A percentile compares a stretch with the other conserved stretches of the same genome.
These are phyloP conservation scores for Notarius lentiginosus DNA, from an alignment of 2,113 vertebrate species.

Conservation along the genomic window DNA sequence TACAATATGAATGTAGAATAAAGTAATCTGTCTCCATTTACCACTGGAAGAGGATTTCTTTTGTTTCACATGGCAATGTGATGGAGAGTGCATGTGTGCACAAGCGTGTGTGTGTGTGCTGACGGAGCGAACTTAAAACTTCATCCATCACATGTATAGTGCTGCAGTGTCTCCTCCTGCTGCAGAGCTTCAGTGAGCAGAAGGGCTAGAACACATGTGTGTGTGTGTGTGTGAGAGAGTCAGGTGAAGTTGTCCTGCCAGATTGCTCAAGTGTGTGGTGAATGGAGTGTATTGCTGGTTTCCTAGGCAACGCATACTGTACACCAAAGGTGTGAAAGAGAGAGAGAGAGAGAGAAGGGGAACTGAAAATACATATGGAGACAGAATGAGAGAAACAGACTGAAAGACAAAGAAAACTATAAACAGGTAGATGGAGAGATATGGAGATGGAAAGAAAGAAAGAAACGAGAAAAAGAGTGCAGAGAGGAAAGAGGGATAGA, in stretches of 20 bases:
- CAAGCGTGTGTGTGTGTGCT: not conserved
- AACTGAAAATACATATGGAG: not conserved
- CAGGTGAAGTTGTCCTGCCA: slow-evolving; percentile 22
- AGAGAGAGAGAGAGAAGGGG: not conserved
- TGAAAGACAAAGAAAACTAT: not conserved
- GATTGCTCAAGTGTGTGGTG: not conserved
- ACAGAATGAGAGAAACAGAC: not conserved
- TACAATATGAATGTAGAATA: not conserved
- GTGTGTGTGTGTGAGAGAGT: not conserved
- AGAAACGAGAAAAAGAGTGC: not conserved
- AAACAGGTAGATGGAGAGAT: not conserved
- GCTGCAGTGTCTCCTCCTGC: slow-evolving; percentile 6
- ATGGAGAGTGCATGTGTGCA: not conserved
- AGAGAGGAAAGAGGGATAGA: not conserved
- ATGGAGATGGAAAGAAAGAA: not conserved
- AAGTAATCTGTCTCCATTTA: not conserved
- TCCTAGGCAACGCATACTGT: slow-evolving; percentile 73
- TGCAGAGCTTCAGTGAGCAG: not conserved
- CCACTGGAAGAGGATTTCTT: not conserved
- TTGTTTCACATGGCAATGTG: slow-evolving; percentile 6
- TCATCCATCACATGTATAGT: slow-evolving; percentile 30
- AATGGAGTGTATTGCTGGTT: slow-evolving; percentile 74
- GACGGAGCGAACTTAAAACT: not conserved
- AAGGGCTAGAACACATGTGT: not conserved
- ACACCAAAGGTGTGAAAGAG: slow-evolving; percentile 40